Evolutionary conservation across 2,888 invertebrate species (phyloP), one percentile per base, ranked within the genome.

Genomic region (Neoascia interrupta): DNA sequence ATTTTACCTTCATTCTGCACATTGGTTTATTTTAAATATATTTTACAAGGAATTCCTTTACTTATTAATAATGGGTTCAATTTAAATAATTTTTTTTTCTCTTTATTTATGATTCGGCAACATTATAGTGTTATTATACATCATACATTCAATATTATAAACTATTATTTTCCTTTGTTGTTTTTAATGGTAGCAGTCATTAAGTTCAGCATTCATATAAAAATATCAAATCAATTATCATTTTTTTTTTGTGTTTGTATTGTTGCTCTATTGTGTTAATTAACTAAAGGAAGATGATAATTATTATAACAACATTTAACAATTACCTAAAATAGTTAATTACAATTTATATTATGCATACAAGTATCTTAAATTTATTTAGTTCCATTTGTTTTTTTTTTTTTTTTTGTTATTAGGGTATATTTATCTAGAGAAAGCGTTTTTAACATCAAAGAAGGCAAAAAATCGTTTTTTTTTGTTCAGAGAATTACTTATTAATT

Each of bases 301-400:
- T n/a, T n/a, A n/a, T n/a, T n/a, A n/a, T n/a, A 72, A 72, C 72
- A 76, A 76, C 76, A 76, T 76, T 76, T 63, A 76, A 76, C 76
- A 72, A 72, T 76, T 76, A 76, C 41, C 58, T 72, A 72, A 36
- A 70, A 41, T 76, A 60, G 41, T 76, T 61, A 72, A 64, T 72
- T 76, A 66, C 76, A 76, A 72, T 72, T 39, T 34, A 61, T 39
- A n/a, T 43, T 53, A 69, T 69, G 60, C 61, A 54, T 75, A 68
- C 53, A 53, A 36, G 56, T 16, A 10, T 53, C 19, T 66, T 54
- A 61, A 31, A n/a, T 66, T 34, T 31, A 45, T 39, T 37, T 37
- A 49, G 28, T 34, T 39, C 31, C 36, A 26, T 74, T 61, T 69
- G 47, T 68, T 51, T 13, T 41, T 51, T 51, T 47, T n/a, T 31